Conservation (phyloP, 2,113 vertebrate genomes). For the Nothocercus julius region DNA sequence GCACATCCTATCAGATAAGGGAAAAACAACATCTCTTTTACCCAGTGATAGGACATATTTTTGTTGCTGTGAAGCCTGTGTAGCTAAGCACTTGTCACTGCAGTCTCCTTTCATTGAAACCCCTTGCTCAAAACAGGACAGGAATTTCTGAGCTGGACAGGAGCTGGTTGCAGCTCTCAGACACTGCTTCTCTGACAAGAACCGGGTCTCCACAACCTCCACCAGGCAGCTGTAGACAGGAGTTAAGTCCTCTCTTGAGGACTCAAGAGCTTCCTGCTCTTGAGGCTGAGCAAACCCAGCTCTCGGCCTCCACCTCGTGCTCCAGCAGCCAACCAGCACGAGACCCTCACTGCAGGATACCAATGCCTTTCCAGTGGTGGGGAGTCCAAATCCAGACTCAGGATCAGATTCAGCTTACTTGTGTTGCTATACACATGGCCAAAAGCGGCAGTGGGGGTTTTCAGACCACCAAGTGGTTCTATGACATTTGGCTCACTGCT, state of each 20-base stretch:
- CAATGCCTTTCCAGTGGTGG: not conserved
- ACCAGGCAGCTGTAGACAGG: not conserved
- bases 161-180: not conserved
- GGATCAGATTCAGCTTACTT: not conserved
- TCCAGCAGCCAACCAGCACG: rapidly evolving
- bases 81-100: not conserved
- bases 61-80: not conserved
- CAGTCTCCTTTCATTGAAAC: not conserved
- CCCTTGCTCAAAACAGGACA: not conserved
- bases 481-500: not conserved
- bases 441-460: not conserved
- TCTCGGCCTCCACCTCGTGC: not conserved
- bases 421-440: not conserved
- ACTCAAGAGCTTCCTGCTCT: not conserved
- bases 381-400: rapidly evolving
- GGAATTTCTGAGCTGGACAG: not conserved
- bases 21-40: not conserved
- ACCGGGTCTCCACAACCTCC: not conserved
- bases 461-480: not conserved
- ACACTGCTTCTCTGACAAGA: not conserved
- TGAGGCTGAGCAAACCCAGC: rapidly evolving
- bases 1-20: not conserved
- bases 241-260: not conserved
- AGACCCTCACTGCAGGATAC: not conserved
- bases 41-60: not conserved